Percentiles rank a stretch among this genome's conserved stretches.
These are phyloP conservation scores for Hylaeus anthracinus DNA, from an alignment of 1,140 invertebrate genomes.

Conservation along the genomic window DNA sequence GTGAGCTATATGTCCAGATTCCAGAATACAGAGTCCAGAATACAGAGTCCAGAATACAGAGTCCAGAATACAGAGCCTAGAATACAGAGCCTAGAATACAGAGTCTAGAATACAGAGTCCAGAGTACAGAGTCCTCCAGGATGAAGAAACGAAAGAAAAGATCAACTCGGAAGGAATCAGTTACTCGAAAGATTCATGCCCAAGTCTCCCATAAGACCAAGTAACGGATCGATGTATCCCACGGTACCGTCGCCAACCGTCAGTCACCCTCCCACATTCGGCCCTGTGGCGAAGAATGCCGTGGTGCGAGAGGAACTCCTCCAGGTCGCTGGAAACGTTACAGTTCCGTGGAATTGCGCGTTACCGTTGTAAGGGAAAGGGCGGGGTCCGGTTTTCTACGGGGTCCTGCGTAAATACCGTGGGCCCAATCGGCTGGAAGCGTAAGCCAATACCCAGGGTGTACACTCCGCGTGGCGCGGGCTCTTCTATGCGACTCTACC, in stretches of 20 bases:
- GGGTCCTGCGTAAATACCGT: conserved; percentile 69
- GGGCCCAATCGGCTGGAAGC: conserved; percentile 70
- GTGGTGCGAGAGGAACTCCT: conserved; percentile 14
- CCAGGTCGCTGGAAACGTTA: conserved; percentile 17
- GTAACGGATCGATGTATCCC: not conserved
- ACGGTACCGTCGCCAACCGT: not conserved
- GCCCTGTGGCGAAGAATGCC: not conserved
- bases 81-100: too few relatives aligned
- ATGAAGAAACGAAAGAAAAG: too few relatives aligned
- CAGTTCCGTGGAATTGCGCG: conserved; percentile 26
- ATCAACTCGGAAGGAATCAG: too few relatives aligned
- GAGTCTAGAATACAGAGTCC: too few relatives aligned
- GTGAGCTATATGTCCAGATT: too few relatives aligned
- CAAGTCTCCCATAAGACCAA: not conserved
- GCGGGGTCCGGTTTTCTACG: conserved; percentile 44
- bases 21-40: too few relatives aligned
- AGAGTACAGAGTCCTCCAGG: too few relatives aligned
- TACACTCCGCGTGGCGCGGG: conserved; percentile 44
- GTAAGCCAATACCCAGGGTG: conserved; percentile 72
- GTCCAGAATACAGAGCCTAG: too few relatives aligned
- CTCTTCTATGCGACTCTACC: conserved; percentile 12
- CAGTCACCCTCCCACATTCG: not conserved
- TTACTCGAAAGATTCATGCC: too few relatives aligned
- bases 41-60: too few relatives aligned
- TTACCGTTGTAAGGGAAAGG: conserved; percentile 4